Base-by-base conservation (phyloP, 2,888 invertebrate genomes). In the Campopleginae sp. region DNA sequence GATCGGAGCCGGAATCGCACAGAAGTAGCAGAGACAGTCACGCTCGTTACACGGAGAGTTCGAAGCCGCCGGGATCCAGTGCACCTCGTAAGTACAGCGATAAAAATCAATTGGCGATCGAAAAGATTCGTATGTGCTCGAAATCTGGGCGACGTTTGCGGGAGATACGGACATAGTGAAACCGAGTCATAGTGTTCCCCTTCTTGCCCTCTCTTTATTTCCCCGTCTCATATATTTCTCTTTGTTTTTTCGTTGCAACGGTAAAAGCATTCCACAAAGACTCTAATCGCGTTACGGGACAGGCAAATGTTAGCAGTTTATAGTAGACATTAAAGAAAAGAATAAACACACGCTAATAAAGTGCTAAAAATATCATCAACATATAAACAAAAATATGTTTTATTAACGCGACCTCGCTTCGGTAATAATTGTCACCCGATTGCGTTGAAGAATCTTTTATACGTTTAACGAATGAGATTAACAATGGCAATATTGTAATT, bases 21-120 rank as follows among this genome's bases (percentile, higher is more conserved):
- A 89, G 93, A 89, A 92, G 92, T 84, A 92, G 93, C 38, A 87
- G 93, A 80, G 93, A 93, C 70, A 90, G 90, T 78, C 93, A 93
- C 72, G 87, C 92, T 1, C 91, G 93, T 80, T 93, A 93, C 81
- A 90, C 90, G 58, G 93, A 93, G 65, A 93, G 91, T 79, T 91
- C 93, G 61, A 93, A 93, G 84, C 92, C 91, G 19, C 91, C 92
- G 5, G 89, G 92, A 83, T 92, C 93, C 10, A 91, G 89, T 78
- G 90, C 92, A 77, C 91, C 92, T 87, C 93, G 93, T 93, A 91
- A 92, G 93, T 93, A 89, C 75, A 86, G 86, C 83, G 86, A 86
- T 83, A 83, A 86, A 76, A 86, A 74, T 84, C 82, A 86, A 82
- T 82, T 84, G 84, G 80, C 80, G 85, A 86, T 86, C 77, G 86